A percentile compares a stretch with the other conserved stretches of the same genome.
Evolutionary conservation across 2,797 vertebrate genomes (phyloP).

Genomic region (Xiphophorus birchmanni): DNA sequence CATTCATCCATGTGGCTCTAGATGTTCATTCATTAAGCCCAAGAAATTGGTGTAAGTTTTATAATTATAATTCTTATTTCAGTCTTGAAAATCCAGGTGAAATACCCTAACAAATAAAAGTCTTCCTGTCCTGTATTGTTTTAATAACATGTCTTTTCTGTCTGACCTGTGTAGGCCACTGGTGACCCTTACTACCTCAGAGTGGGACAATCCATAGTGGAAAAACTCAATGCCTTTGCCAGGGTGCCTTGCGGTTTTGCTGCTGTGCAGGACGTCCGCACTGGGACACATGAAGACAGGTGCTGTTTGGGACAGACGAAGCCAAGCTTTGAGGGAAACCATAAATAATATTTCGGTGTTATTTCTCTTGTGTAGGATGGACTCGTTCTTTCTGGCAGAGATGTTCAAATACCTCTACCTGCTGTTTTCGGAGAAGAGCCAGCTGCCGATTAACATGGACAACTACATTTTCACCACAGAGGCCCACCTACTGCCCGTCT

Average conservation of each 20-base stretch:
- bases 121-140: neutral
- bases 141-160: neutral
- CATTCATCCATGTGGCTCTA: neutral
- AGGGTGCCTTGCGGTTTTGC: slow-evolving; percentile 87
- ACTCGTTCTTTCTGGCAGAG: slow-evolving; percentile 87
- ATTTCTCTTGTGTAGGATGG: slow-evolving; percentile 75
- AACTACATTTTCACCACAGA: slow-evolving; percentile 87
- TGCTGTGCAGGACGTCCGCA: slow-evolving; percentile 86
- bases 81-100: neutral
- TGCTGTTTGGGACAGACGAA: slow-evolving; percentile 34
- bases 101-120: neutral
- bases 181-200: slow-evolving; percentile 87
- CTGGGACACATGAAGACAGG: slow-evolving; percentile 86
- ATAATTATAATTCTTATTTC: neutral
- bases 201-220: slow-evolving; percentile 87
- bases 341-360: fast-evolving
- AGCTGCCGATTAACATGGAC: slow-evolving; percentile 84
- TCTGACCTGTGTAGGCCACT: slow-evolving; percentile 76
- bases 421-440: slow-evolving; percentile 84
- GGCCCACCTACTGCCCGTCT: slow-evolving; percentile 84
- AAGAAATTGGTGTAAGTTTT: neutral
- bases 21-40: neutral
- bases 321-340: neutral
- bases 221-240: slow-evolving; percentile 84
- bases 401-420: slow-evolving; percentile 89